Evolutionary conservation across 2,113 vertebrate species (phyloP).

Genomic region (Petrocephalus zakoni): DNA sequence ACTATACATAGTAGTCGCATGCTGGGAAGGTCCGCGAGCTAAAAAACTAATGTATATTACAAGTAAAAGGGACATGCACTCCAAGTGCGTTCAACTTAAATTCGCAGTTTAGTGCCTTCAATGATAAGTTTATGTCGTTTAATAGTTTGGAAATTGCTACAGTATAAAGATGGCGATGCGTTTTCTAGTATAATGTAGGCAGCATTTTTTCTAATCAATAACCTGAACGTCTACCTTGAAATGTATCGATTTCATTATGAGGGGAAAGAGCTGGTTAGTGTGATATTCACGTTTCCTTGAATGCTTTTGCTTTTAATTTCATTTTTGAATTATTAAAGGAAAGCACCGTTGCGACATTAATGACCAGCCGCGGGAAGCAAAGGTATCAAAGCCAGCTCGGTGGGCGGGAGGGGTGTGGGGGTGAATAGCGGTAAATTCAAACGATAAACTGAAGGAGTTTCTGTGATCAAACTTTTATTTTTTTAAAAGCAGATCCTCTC

Average conservation of each 20-base stretch:
- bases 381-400: background rate
- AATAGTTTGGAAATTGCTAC: background rate
- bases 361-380: background rate
- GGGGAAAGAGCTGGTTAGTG: background rate
- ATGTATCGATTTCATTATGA: background rate
- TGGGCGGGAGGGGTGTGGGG: background rate
- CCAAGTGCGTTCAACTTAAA: background rate
- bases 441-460: background rate
- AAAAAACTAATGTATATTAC: background rate
- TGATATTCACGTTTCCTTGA: background rate
- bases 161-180: background rate
- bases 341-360: background rate
- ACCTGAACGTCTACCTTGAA: background rate
- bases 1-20: background rate
- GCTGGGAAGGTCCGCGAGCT: background rate
- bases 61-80: background rate
- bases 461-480: background rate
- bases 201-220: background rate
- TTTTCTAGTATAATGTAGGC: background rate
- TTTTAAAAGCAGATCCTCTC: background rate
- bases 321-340: background rate
- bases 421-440: background rate
- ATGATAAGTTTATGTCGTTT: background rate
- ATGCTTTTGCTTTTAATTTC: background rate
- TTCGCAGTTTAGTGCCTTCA: background rate